phyloP scores from a whole-genome alignment of 2,888 invertebrate genomes.

The Hemaris fuciformis region DNA sequence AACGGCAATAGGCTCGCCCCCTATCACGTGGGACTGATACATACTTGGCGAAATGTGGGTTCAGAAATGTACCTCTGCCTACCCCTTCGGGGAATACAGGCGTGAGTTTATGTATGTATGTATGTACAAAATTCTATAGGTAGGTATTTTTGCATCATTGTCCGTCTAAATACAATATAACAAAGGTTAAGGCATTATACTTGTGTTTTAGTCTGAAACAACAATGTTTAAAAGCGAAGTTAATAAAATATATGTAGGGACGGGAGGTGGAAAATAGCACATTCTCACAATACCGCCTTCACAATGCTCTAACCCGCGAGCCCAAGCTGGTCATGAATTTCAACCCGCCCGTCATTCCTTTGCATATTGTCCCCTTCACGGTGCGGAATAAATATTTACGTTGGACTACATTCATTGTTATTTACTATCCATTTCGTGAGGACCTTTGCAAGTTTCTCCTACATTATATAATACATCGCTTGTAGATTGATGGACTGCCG shows the following conservation, averaged over 20 bases:
- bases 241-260: background rate
- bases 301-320: background rate
- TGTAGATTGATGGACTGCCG: no score
- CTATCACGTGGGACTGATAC: no score
- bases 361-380: background rate
- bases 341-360: background rate
- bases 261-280: background rate
- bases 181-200: no score
- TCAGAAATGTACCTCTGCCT: no score
- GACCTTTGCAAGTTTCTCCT: background rate
- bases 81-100: no score
- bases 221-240: background rate
- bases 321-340: background rate
- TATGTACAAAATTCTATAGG: no score
- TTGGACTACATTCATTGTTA: background rate
- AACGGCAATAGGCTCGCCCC: no score
- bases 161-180: no score
- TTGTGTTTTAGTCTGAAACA: background rate
- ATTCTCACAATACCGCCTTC: background rate
- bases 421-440: background rate
- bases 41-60: no score
- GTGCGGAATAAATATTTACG: slow-evolving; percentile 1
- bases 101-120: no score
- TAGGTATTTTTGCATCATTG: no score
- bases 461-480: no score